phyloP scores from a whole-genome alignment of 2,888 invertebrate species.

The Spatulosminthurus flaviceps region DNA sequence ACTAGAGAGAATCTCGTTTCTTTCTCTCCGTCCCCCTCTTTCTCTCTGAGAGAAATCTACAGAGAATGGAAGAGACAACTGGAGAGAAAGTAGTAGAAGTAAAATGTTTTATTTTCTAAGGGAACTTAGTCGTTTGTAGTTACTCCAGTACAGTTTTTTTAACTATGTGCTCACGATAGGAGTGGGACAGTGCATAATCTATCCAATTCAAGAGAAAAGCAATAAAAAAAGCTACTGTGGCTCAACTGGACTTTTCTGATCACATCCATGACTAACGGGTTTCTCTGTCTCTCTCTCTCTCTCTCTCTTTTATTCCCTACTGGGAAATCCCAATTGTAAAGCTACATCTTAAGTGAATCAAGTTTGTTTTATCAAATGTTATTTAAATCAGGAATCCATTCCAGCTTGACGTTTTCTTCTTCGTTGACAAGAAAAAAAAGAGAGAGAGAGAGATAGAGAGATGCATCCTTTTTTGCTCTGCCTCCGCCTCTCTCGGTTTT shows the following conservation, averaged over 20 bases:
- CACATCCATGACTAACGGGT: slow-evolving; percentile 9
- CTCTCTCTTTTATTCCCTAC: too few relatives aligned
- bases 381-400: slow-evolving; percentile 9
- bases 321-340: neutral
- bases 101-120: too few relatives aligned
- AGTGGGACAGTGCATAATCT: neutral
- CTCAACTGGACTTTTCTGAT: slow-evolving; percentile 33
- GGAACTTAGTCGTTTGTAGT: too few relatives aligned
- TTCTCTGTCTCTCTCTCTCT: neutral
- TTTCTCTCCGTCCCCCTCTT: neutral
- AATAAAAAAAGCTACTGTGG: slow-evolving; percentile 37
- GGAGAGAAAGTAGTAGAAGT: neutral
- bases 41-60: neutral
- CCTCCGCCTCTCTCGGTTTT: too few relatives aligned
- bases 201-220: slow-evolving; percentile 19
- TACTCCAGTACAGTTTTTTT: too few relatives aligned
- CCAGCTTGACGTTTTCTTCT: neutral
- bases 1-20: too few relatives aligned
- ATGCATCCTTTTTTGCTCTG: too few relatives aligned
- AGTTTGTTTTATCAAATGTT: slow-evolving; percentile 1
- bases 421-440: neutral
- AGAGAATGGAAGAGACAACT: slow-evolving; percentile 17
- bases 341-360: neutral
- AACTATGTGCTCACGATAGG: too few relatives aligned
- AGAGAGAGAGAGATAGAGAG: too few relatives aligned